Percentiles rank a stretch among this genome's conserved stretches.
These are phyloP conservation scores for Microplitis deprimator DNA, from an alignment of 2,888 invertebrate species.

Conservation along the genomic window DNA sequence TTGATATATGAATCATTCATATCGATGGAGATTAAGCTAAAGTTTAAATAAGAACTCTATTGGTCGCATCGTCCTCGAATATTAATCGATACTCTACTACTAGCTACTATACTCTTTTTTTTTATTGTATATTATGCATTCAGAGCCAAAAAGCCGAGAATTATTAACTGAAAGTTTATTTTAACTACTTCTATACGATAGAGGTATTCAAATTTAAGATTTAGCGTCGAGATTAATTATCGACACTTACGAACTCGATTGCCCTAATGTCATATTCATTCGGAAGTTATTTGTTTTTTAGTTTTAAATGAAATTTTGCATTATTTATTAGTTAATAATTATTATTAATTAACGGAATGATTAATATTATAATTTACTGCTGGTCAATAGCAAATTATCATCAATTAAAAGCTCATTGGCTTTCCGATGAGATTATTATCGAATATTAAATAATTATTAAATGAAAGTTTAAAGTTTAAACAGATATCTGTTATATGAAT, in stretches of 20 bases:
- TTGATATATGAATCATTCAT: constrained; percentile 39
- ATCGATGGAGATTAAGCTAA: constrained; percentile 24
- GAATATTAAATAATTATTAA: neutral
- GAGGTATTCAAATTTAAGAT: constrained; percentile 6
- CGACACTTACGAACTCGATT: neutral
- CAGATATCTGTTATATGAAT: neutral
- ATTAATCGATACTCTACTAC: neutral
- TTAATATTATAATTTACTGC: neutral
- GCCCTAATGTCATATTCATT: no score
- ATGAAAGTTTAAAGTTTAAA: neutral
- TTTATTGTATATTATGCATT: constrained; percentile 5
- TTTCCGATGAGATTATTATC: neutral
- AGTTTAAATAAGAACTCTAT: constrained; percentile 19
- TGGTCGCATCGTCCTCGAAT: constrained; percentile 5
- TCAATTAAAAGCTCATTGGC: neutral
- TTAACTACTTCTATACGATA: neutral
- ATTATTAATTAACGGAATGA: neutral
- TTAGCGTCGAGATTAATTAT: neutral
- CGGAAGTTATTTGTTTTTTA: neutral
- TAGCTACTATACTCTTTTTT: neutral
- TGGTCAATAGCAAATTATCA: neutral
- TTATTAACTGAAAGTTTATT: neutral
- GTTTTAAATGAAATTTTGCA: neutral
- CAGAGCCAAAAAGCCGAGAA: constrained; percentile 19
- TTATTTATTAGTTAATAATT: neutral